phyloP scores from a whole-genome alignment of 2,113 vertebrate genomes.

The Tautogolabrus adspersus region DNA sequence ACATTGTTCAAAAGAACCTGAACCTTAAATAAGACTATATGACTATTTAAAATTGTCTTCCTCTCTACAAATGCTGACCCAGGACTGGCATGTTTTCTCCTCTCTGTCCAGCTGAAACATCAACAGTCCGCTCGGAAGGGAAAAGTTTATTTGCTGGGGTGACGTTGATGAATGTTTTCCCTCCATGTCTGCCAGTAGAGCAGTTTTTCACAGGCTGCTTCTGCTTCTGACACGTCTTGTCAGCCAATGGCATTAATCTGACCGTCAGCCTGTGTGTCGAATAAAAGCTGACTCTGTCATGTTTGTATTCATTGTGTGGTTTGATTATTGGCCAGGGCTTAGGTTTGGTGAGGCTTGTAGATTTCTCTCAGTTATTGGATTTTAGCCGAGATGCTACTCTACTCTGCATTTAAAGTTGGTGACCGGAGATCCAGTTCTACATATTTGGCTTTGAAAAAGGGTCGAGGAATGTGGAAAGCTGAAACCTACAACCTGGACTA shows the following conservation, averaged over 20 bases:
- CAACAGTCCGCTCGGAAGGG: background rate
- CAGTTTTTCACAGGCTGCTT: constrained; percentile 1
- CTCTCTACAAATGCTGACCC: background rate
- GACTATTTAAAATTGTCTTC: constrained; percentile 20
- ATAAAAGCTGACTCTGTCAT: constrained; percentile 1
- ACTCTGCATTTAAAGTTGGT: constrained; percentile 17
- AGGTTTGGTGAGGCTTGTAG: background rate
- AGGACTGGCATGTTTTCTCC: constrained; percentile 1
- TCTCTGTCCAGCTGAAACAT: constrained; percentile 15
- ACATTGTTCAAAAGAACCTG: background rate
- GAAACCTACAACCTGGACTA: constrained; percentile 33
- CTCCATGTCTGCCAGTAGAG: constrained; percentile 4
- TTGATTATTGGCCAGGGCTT: background rate
- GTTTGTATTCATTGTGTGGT: background rate
- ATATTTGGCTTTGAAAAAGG: constrained; percentile 33
- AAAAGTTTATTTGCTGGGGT: constrained; percentile 17
- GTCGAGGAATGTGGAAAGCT: constrained; percentile 39
- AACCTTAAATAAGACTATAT: constrained; percentile 19
- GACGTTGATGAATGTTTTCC: constrained; percentile 26
- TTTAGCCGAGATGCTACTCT: background rate
- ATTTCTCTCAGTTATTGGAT: background rate
- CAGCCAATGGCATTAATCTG: background rate
- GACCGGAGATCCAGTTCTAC: constrained; percentile 2
- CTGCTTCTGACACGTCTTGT: background rate
- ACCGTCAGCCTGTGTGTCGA: background rate